Evolutionary conservation across 2,888 invertebrate genomes (phyloP).

Genomic region (Rhingia rostrata): DNA sequence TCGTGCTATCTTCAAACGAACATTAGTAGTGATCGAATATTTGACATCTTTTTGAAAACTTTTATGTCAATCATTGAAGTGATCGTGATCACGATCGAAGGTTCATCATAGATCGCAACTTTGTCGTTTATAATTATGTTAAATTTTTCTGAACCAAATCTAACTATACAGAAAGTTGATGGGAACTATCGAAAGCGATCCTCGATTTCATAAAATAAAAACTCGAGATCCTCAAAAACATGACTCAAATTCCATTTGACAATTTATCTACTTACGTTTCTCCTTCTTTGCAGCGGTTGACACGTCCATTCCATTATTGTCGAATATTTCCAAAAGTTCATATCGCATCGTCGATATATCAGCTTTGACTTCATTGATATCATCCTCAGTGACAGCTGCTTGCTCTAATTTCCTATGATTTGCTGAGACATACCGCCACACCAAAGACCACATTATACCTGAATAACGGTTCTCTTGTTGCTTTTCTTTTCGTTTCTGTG

Average conservation of each 20-base stretch:
- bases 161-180: too few species aligned
- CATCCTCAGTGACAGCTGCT: slow-evolving; percentile 95
- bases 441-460: slow-evolving; percentile 93
- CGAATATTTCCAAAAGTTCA: slow-evolving; percentile 94
- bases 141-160: too few species aligned
- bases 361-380: slow-evolving; percentile 96
- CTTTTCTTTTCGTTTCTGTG: slow-evolving; percentile 84
- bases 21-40: too few species aligned
- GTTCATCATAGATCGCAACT: too few species aligned
- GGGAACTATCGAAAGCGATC: too few species aligned
- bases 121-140: too few species aligned
- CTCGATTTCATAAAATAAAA: too few species aligned
- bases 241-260: background rate
- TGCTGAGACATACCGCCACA: slow-evolving; percentile 95
- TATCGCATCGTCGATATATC: slow-evolving; percentile 96
- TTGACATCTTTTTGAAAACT: too few species aligned
- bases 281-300: slow-evolving; percentile 89
- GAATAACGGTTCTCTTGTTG: slow-evolving; percentile 89
- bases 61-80: too few species aligned
- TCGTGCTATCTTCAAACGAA: too few species aligned
- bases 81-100: too few species aligned
- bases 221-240: too few species aligned
- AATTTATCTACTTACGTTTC: slow-evolving; percentile 85
- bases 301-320: slow-evolving; percentile 93
- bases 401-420: slow-evolving; percentile 93